Evolutionary conservation across 2,888 invertebrate genomes (phyloP).

Genomic region (Argynnis bischoffii): DNA sequence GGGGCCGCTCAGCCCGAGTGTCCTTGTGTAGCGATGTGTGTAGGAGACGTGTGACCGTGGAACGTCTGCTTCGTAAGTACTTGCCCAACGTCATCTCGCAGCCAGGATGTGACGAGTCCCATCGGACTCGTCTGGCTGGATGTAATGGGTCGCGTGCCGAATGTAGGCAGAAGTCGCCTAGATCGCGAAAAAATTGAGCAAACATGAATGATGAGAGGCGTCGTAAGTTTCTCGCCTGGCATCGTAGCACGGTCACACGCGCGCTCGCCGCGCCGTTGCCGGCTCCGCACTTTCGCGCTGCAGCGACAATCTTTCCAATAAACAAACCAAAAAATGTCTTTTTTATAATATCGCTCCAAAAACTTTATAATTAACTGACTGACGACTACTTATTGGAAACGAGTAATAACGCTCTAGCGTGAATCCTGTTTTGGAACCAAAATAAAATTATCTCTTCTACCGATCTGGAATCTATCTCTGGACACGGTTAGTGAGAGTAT

Average conservation of each 20-base stretch:
- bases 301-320: slow-evolving; percentile 54
- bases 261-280: slow-evolving; percentile 46
- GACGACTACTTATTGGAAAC: neutral
- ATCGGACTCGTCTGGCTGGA: slow-evolving; percentile 49
- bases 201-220: slow-evolving; percentile 67
- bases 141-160: slow-evolving; percentile 51
- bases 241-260: slow-evolving; percentile 64
- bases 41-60: slow-evolving; percentile 77
- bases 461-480: slow-evolving; percentile 5
- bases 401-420: neutral
- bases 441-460: slow-evolving; percentile 1
- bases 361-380: slow-evolving; percentile 26
- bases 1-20: slow-evolving; percentile 74
- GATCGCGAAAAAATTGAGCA: slow-evolving; percentile 59
- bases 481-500: slow-evolving; percentile 7
- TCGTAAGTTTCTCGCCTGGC: slow-evolving; percentile 48
- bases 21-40: slow-evolving; percentile 73
- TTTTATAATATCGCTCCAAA: slow-evolving; percentile 47
- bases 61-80: slow-evolving; percentile 77
- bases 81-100: slow-evolving; percentile 51
- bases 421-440: neutral
- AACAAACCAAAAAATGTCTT: slow-evolving; percentile 59
- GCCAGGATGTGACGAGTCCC: slow-evolving; percentile 44
- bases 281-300: slow-evolving; percentile 26
- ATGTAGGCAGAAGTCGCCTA: slow-evolving; percentile 56